phyloP scores from a whole-genome alignment of 2,888 invertebrate genomes.

The Polymixis lichenea region DNA sequence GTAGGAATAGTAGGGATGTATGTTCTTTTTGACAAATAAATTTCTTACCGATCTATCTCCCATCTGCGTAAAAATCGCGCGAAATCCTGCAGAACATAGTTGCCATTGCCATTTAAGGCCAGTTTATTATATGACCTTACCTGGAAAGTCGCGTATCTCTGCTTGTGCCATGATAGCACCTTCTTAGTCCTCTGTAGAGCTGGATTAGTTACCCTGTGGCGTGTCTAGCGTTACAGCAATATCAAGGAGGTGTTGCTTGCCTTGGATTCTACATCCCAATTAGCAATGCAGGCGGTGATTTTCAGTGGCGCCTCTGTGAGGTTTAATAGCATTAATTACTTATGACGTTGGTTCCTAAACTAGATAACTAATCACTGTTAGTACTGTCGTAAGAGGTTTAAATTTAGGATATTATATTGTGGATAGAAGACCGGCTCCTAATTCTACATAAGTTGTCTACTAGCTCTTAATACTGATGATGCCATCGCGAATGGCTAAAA shows the following conservation, averaged over 20 bases:
- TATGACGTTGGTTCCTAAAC: slow-evolving; percentile 15
- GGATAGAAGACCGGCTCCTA: background rate
- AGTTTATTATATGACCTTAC: no score
- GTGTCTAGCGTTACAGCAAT: background rate
- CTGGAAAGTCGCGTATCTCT: background rate
- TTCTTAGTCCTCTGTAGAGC: background rate
- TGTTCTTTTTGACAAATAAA: no score
- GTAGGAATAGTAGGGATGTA: no score
- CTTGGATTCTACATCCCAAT: slow-evolving; percentile 37
- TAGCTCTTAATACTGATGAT: background rate
- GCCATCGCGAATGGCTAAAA: no score
- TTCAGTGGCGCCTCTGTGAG: slow-evolving; percentile 20
- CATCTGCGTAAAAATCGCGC: no score
- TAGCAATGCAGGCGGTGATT: slow-evolving; percentile 41
- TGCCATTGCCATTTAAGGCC: background rate
- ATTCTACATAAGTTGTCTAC: background rate
- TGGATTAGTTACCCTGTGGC: slow-evolving; percentile 11
- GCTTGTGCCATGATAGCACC: background rate
- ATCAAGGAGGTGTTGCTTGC: slow-evolving; percentile 34
- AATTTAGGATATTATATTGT: slow-evolving; percentile 3
- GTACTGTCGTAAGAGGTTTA: slow-evolving; percentile 18
- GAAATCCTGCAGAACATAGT: no score
- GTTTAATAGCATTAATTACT: slow-evolving; percentile 57
- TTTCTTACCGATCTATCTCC: background rate
- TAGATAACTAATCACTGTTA: slow-evolving; percentile 23